These are phyloP conservation scores for Imbricaverruca yamaguchii DNA, from an alignment of 2,888 invertebrate species.

Conservation along the genomic window DNA sequence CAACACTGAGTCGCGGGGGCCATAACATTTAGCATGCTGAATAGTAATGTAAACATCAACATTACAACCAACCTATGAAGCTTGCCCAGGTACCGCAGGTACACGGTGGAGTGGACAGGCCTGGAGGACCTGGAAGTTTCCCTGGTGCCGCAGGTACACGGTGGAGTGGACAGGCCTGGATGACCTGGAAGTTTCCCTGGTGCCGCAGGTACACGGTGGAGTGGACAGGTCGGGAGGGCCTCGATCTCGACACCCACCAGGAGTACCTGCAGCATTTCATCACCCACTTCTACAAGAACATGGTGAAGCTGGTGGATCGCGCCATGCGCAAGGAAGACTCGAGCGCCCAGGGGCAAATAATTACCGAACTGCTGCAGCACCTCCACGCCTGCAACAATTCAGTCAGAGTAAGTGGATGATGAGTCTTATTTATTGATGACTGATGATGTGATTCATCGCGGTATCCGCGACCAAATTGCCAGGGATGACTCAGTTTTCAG, in stretches of 20 bases:
- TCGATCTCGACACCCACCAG: conserved; percentile 83
- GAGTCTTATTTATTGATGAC: too few relatives aligned
- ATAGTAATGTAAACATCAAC: too few relatives aligned
- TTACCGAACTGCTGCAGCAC: conserved; percentile 89
- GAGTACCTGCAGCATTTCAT: conserved; percentile 92
- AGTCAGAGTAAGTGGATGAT: conserved; percentile 53
- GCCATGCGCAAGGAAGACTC: conserved; percentile 95
- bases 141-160: background rate
- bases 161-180: background rate
- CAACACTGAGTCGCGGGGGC: too few relatives aligned
- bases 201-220: conserved; percentile 76
- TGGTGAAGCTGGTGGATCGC: conserved; percentile 63
- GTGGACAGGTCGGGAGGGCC: conserved; percentile 92
- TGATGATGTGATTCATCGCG: too few relatives aligned
- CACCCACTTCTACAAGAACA: conserved; percentile 82
- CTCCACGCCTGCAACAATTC: conserved; percentile 72
- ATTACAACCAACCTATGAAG: too few relatives aligned
- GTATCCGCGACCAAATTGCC: too few relatives aligned
- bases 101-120: background rate
- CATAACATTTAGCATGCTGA: too few relatives aligned
- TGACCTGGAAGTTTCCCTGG: conserved; percentile 24
- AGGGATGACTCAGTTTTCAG: too few relatives aligned
- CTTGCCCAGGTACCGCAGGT: conserved; percentile 33
- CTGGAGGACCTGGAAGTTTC: background rate
- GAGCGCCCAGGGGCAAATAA: conserved; percentile 85